Percentiles rank a stretch among this genome's conserved stretches.
phyloP scores from a whole-genome alignment of 1,140 invertebrate genomes.

The Aphidius gifuensis region DNA sequence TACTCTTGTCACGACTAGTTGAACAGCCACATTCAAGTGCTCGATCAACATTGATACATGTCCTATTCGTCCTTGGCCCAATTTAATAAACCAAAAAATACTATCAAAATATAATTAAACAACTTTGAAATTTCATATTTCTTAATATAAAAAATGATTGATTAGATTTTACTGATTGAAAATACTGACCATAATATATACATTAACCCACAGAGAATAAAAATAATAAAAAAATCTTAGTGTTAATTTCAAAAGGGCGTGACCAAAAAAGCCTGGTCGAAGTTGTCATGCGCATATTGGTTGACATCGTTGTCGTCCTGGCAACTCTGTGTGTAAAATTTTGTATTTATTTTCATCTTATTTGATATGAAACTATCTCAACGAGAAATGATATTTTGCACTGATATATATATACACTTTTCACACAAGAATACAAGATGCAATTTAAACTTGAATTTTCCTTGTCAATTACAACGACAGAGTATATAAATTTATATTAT shows the following conservation, averaged over 20 bases:
- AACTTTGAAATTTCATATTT: too few relatives aligned
- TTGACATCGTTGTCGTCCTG: slow-evolving; percentile 26
- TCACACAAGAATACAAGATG: background rate
- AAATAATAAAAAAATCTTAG: slow-evolving; percentile 14
- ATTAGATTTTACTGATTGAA: background rate
- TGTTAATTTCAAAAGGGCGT: slow-evolving; percentile 37
- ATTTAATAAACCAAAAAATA: background rate
- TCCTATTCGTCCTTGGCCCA: slow-evolving; percentile 10
- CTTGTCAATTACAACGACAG: too few relatives aligned
- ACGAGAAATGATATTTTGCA: slow-evolving; percentile 10
- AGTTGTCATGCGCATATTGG: slow-evolving; percentile 31
- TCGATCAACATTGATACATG: slow-evolving; percentile 24
- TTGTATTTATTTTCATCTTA: slow-evolving; percentile 21
- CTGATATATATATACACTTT: slow-evolving; percentile 10
- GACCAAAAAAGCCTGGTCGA: slow-evolving; percentile 33
- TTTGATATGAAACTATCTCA: slow-evolving; percentile 14
- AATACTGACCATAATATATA: background rate
- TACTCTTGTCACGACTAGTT: slow-evolving; percentile 23
- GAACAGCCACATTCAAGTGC: slow-evolving; percentile 20
- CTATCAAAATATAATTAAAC: too few relatives aligned
- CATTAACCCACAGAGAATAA: background rate
- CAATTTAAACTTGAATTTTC: background rate
- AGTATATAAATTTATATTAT: too few relatives aligned
- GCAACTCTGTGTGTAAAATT: slow-evolving; percentile 30
- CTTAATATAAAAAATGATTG: too few relatives aligned